Evolutionary conservation across 1,140 invertebrate species (phyloP).

Genomic region (Pseudomyrmex concolor): DNA sequence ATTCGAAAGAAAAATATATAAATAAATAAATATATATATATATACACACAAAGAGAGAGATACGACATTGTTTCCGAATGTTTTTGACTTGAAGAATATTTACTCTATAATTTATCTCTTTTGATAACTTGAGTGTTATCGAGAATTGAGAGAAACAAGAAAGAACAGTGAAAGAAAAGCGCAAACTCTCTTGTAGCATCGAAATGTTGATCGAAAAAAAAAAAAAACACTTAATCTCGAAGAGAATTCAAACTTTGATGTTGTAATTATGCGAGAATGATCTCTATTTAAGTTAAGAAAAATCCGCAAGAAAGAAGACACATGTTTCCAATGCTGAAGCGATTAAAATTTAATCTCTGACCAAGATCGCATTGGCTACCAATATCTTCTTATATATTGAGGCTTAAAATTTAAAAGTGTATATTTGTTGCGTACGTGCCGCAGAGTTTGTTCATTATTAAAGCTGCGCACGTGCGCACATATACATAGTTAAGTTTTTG

Average conservation of each 20-base stretch:
- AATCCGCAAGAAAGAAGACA: neutral
- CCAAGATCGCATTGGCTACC: conserved; percentile 7
- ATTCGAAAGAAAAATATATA: neutral
- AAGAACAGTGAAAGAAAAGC: neutral
- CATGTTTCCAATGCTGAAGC: neutral
- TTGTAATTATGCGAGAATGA: conserved; percentile 4
- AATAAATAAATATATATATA: conserved; percentile 6
- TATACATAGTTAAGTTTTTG: conserved; percentile 47
- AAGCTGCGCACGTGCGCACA: neutral
- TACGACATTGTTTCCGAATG: conserved; percentile 7
- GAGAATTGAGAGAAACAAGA: neutral
- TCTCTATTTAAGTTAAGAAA: neutral
- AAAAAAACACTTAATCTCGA: conserved; percentile 5
- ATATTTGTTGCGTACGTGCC: conserved; percentile 26
- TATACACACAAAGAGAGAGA: neutral
- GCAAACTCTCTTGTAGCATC: conserved; percentile 5
- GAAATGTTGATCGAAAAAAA: conserved; percentile 5
- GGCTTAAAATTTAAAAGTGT: neutral
- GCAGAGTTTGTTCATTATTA: conserved; percentile 30
- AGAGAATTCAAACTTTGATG: conserved; percentile 5
- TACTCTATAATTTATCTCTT: too few relatives aligned
- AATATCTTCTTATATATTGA: neutral
- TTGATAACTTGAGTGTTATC: neutral
- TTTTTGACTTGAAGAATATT: conserved; percentile 10
- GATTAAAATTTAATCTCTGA: neutral